phyloP scores from a whole-genome alignment of 1,140 invertebrate species.

The Stegodyphus dumicola region DNA sequence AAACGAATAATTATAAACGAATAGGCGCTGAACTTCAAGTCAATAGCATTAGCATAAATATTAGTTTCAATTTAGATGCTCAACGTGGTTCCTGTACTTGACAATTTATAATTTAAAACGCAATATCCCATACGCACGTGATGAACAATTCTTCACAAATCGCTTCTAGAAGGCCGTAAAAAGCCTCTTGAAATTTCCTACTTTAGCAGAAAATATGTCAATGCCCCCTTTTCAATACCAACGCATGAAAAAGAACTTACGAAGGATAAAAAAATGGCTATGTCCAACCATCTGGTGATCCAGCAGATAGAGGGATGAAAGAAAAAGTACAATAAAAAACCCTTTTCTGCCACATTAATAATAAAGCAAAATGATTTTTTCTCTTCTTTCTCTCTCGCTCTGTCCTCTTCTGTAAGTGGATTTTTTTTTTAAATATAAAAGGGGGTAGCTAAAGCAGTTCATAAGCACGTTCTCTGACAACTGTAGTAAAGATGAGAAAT shows the following conservation, averaged over 20 bases:
- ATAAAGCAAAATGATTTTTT: conserved; percentile 60
- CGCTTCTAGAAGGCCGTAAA: not conserved
- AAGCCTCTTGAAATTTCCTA: conserved; percentile 40
- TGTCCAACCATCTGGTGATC: conserved; percentile 57
- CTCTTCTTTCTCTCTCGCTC: conserved; percentile 5
- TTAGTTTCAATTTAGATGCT: too few relatives aligned
- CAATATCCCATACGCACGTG: too few relatives aligned
- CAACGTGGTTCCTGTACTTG: too few relatives aligned
- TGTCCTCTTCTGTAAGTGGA: conserved; percentile 48
- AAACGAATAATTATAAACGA: too few relatives aligned
- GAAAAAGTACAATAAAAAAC: conserved; percentile 32
- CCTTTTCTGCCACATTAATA: conserved; percentile 56
- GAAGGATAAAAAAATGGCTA: conserved; percentile 31
- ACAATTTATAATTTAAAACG: too few relatives aligned
- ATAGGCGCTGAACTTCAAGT: too few relatives aligned
- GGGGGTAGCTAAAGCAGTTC: conserved; percentile 27
- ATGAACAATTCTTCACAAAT: too few relatives aligned
- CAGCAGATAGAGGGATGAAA: conserved; percentile 49
- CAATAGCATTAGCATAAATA: too few relatives aligned
- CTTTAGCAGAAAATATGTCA: conserved; percentile 59
- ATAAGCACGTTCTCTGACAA: conserved; percentile 58
- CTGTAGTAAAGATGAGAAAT: conserved; percentile 59
- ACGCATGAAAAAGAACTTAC: conserved; percentile 36
- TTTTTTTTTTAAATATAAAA: conserved; percentile 38
- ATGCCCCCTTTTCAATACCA: conserved; percentile 50